Evolutionary conservation across 2,113 vertebrate species (phyloP).

Genomic region (Cyanocitta stelleri): DNA sequence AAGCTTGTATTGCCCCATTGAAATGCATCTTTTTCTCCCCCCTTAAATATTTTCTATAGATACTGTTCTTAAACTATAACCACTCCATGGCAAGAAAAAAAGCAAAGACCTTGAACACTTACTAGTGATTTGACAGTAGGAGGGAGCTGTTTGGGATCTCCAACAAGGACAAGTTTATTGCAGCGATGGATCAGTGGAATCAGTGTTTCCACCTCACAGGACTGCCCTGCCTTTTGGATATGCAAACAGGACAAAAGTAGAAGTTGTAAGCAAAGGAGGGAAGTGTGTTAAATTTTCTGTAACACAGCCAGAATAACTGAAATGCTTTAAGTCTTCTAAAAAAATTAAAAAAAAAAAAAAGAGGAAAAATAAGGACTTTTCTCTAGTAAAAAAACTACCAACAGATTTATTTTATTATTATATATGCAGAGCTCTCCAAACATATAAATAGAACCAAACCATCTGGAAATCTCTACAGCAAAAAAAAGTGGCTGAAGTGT

Average conservation of each 20-base stretch:
- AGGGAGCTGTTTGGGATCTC: conserved; percentile 84
- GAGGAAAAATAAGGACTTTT: not conserved
- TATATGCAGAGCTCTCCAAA: not conserved
- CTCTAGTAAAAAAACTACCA: not conserved
- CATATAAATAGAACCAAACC: not conserved
- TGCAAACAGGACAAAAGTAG: not conserved
- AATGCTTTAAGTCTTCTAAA: not conserved
- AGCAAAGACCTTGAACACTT: not conserved
- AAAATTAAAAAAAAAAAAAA: not conserved
- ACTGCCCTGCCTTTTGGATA: conserved; percentile 78
- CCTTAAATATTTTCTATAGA: not conserved
- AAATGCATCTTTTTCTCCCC: not conserved
- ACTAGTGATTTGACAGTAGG: conserved; percentile 84
- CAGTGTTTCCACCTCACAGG: conserved; percentile 82
- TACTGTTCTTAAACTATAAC: not conserved
- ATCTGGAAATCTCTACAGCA: not conserved
- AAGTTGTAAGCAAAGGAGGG: not conserved
- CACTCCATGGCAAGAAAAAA: not conserved
- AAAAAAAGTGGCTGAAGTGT: not conserved
- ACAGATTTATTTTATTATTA: not conserved
- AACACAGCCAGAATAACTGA: not conserved
- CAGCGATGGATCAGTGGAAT: conserved; percentile 82
- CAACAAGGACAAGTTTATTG: conserved; percentile 79
- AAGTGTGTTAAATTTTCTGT: not conserved
- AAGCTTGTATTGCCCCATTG: not conserved